phyloP scores from a whole-genome alignment of 1,140 invertebrate genomes.

The Zaprionus inermis region DNA sequence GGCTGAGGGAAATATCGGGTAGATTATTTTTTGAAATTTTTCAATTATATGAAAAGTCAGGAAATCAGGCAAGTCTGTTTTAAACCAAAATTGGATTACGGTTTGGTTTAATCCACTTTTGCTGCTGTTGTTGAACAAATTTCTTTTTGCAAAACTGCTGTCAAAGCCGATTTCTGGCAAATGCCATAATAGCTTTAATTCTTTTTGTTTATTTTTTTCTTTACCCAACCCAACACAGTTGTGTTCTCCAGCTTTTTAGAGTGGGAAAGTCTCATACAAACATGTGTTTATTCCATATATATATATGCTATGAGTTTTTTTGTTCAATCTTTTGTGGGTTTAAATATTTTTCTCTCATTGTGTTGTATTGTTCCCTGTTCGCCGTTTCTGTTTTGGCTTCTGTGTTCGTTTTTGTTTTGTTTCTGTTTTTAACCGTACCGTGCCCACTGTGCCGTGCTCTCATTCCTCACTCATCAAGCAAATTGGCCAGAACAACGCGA shows the following conservation, averaged over 20 bases:
- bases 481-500: slow-evolving; percentile 62
- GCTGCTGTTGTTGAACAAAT: not conserved
- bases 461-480: slow-evolving; percentile 58
- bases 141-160: not conserved
- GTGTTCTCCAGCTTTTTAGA: not conserved
- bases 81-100: not conserved
- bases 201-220: slow-evolving; percentile 5
- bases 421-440: slow-evolving; percentile 34
- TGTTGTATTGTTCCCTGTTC: slow-evolving; percentile 22
- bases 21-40: not conserved
- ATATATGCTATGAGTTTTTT: not conserved
- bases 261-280: not conserved
- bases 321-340: slow-evolving; percentile 34
- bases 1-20: not conserved
- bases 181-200: slow-evolving; percentile 25
- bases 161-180: not conserved
- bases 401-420: slow-evolving; percentile 26
- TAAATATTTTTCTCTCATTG: slow-evolving; percentile 11
- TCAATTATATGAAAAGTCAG: no score
- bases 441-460: slow-evolving; percentile 36
- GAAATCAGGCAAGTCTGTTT: no score
- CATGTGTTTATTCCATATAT: not conserved
- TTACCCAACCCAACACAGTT: not conserved
- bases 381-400: slow-evolving; percentile 15
- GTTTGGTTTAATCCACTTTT: not conserved